These are phyloP conservation scores for Iguana delicatissima DNA, from an alignment of 2,797 vertebrate species.

Conservation along the genomic window DNA sequence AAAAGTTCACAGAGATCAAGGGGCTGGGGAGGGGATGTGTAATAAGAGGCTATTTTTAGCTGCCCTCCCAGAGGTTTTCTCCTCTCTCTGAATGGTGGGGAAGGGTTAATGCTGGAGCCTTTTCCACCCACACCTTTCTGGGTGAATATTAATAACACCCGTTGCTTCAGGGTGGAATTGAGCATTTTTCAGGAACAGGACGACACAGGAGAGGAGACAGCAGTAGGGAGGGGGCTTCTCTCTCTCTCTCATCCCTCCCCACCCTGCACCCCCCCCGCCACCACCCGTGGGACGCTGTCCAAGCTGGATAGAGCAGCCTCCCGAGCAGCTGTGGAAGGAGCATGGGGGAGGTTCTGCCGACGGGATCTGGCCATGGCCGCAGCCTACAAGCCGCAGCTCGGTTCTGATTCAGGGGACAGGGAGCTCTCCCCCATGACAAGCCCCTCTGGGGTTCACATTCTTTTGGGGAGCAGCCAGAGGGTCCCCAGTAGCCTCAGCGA, in stretches of 20 bases:
- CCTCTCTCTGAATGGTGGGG: neutral
- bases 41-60: neutral
- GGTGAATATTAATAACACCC: neutral
- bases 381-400: neutral
- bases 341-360: neutral
- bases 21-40: neutral
- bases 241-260: neutral
- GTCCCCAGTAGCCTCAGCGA: neutral
- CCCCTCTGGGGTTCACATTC: neutral
- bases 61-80: neutral
- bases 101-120: neutral
- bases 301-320: neutral
- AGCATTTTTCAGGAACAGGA: neutral
- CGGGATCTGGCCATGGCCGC: neutral
- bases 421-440: neutral
- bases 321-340: neutral
- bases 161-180: neutral
- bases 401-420: neutral
- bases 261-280: neutral
- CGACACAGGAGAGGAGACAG: neutral
- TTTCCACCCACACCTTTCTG: neutral
- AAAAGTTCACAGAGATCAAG: neutral
- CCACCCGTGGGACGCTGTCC: neutral
- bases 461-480: neutral
- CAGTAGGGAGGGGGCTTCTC: too few relatives aligned